Conservation (phyloP, 2,888 invertebrate genomes). For the Drosophila infuscata region DNA sequence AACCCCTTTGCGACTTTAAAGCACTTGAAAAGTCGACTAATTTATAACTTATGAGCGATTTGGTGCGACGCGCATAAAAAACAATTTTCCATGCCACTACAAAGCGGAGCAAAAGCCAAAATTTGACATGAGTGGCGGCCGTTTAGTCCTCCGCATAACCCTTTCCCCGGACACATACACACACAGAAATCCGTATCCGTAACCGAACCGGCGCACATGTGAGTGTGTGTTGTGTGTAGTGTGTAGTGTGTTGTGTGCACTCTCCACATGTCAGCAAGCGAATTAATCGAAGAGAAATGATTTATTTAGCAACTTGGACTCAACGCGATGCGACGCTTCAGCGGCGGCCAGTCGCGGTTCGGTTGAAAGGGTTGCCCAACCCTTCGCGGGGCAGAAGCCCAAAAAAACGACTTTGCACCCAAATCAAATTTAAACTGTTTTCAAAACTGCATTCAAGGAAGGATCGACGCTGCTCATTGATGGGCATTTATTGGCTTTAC, state of each 20-base stretch:
- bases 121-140: slow-evolving; percentile 81
- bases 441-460: slow-evolving; percentile 73
- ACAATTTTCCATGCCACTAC: slow-evolving; percentile 85
- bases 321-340: slow-evolving; percentile 59
- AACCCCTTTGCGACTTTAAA: slow-evolving; percentile 60
- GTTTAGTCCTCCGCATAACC: slow-evolving; percentile 57
- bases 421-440: slow-evolving; percentile 82
- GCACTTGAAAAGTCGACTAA: slow-evolving; percentile 78
- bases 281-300: slow-evolving; percentile 86
- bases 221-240: slow-evolving; percentile 43
- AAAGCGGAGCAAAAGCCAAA: slow-evolving; percentile 83
- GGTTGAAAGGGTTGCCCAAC: slow-evolving; percentile 64
- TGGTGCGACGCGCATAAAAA: slow-evolving; percentile 74
- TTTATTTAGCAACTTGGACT: slow-evolving; percentile 83
- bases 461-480: slow-evolving; percentile 65
- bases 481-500: slow-evolving; percentile 76
- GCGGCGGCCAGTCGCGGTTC: slow-evolving; percentile 66
- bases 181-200: slow-evolving; percentile 10
- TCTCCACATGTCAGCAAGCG: slow-evolving; percentile 85
- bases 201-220: slow-evolving; percentile 11
- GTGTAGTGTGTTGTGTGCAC: slow-evolving; percentile 46
- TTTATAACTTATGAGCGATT: slow-evolving; percentile 81
- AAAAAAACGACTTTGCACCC: slow-evolving; percentile 59
- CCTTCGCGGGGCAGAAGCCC: slow-evolving; percentile 18
- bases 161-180: slow-evolving; percentile 23